Evolutionary conservation across 2,888 invertebrate species (phyloP).

Genomic region (Rhogogaster chlorosoma): DNA sequence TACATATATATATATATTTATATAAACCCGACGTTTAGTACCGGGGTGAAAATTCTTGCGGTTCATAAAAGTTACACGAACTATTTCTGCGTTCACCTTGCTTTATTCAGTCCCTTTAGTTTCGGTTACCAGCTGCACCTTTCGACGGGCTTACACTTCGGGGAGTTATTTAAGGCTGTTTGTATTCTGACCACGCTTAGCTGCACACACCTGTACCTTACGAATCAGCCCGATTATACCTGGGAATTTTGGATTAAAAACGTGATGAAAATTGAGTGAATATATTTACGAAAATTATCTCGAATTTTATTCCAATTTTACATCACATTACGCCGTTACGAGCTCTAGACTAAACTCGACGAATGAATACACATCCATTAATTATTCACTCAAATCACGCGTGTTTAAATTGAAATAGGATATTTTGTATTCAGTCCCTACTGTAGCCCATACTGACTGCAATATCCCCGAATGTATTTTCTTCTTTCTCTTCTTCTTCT

Average conservation of each 20-base stretch:
- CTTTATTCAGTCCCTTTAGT: background rate
- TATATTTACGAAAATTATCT: too few relatives aligned
- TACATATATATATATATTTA: background rate
- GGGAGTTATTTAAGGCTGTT: slow-evolving; percentile 15
- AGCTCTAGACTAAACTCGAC: too few relatives aligned
- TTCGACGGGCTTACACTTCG: background rate
- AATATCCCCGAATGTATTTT: background rate
- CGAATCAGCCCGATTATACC: slow-evolving; percentile 7
- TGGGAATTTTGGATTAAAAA: background rate
- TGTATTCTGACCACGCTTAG: background rate
- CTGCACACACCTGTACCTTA: background rate
- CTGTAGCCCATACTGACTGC: background rate
- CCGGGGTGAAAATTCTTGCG: slow-evolving; percentile 23
- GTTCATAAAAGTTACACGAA: slow-evolving; percentile 23
- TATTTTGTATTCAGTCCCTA: background rate
- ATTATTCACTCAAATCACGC: background rate
- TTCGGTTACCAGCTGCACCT: background rate
- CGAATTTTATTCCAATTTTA: too few relatives aligned
- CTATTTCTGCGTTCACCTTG: background rate
- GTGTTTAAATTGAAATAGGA: background rate
- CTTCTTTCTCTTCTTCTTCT: too few relatives aligned
- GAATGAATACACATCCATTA: too few relatives aligned
- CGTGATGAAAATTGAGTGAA: too few relatives aligned
- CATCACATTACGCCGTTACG: too few relatives aligned
- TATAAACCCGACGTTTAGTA: background rate